Base-by-base conservation (phyloP, 92 coral and sea anemone species). In the Epizoanthus stellaris region DNA sequence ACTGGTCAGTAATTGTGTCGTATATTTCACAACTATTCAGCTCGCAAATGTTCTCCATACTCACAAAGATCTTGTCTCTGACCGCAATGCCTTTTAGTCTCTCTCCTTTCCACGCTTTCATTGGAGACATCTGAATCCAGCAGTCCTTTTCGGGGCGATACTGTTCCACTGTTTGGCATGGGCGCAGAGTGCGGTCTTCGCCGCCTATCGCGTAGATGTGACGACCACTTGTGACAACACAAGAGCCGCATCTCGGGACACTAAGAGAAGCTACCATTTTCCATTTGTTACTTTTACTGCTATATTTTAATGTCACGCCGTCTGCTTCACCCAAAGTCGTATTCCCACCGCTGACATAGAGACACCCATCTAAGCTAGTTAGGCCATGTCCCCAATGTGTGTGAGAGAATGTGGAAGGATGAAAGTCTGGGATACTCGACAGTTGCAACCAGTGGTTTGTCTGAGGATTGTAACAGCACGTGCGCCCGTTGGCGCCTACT, bases 341-440 rank as follows among this genome's bases (percentile, higher is more conserved):
- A 42, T 79, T 79, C 30, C 83, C 83, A 19, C 83, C 83, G 14
- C 42, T 62, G 7, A 63, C 20, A 25, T 79, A 79, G 0, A 79
- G 59, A 42, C 49, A 79, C 42, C 83, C 83, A 42, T 79, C 61
- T 21, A 79, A 62, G 23, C 83, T 79, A 8, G 73, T 71, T 17
- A 79, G 71, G 39, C 83, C 83, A 52, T 79, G 83, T 16, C 83
- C 83, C 83, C 83, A 79, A 1, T 70, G 62, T 43, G 58, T 40
- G 42, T 70, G 83, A 0, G 83, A 79, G 53, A 79, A 79, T n/a
- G 52, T 45, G 0, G 83, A 79, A 2, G 83, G 83, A 1, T 61
- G 71, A 4, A 63, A 38, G 23, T 79, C 83, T 7, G 83, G 83
- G 8, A 79, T 43, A 17, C 83, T 79, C 23, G 83, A 59, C 73